These are phyloP conservation scores for Grus americana DNA, from an alignment of 2,113 vertebrate genomes.

Conservation along the genomic window DNA sequence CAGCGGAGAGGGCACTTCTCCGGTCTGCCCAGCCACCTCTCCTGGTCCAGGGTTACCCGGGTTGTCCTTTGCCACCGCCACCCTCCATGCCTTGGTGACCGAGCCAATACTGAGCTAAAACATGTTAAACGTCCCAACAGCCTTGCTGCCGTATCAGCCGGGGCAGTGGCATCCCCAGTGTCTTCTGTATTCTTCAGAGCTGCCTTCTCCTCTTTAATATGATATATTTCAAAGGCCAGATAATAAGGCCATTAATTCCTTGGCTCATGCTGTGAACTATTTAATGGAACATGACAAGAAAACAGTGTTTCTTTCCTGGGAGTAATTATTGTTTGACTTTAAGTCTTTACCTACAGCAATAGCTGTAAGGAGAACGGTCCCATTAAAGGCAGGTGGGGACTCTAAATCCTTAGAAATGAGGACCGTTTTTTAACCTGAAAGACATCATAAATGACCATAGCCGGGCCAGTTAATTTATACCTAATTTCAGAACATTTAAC, in stretches of 20 bases:
- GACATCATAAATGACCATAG: background rate
- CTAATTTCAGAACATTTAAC: background rate
- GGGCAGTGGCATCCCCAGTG: background rate
- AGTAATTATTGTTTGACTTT: slow-evolving; percentile 50
- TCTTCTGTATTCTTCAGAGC: background rate
- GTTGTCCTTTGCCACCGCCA: background rate
- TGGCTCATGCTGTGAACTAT: slow-evolving; percentile 6
- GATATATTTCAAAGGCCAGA: slow-evolving; percentile 27
- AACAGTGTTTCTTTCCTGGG: slow-evolving; percentile 46
- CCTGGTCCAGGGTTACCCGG: background rate
- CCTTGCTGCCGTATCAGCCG: too few species aligned
- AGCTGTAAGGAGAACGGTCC: slow-evolving; percentile 3
- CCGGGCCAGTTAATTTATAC: background rate
- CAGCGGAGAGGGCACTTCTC: rapidly evolving
- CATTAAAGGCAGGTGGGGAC: slow-evolving; percentile 27
- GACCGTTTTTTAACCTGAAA: background rate
- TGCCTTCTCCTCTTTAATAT: background rate
- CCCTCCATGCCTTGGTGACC: background rate
- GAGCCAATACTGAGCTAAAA: background rate
- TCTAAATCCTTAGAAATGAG: slow-evolving; percentile 23
- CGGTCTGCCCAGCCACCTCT: background rate
- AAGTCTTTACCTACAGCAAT: slow-evolving; percentile 42
- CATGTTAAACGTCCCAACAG: background rate
- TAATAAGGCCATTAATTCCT: slow-evolving; percentile 55
- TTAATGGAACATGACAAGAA: slow-evolving; percentile 64